A percentile compares a stretch with the other conserved stretches of the same genome.
Conservation (phyloP, 2,113 vertebrate genomes). For the Oreochromis tanganicae region DNA sequence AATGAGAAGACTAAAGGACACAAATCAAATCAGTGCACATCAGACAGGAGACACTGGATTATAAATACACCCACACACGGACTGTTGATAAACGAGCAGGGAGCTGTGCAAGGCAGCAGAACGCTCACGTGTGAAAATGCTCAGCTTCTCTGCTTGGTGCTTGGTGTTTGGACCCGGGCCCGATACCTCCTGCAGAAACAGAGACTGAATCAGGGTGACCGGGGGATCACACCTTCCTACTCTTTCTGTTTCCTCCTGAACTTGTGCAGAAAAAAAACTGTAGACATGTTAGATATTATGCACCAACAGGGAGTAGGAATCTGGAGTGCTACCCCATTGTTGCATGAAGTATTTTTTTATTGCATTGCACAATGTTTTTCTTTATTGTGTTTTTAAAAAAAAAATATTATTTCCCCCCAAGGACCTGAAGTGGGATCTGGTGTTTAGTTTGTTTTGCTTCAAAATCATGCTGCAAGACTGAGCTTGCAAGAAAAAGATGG, state of each 20-base stretch:
- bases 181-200: neutral
- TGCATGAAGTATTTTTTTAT: neutral
- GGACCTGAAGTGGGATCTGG: neutral
- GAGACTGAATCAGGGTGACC: conserved; percentile 14
- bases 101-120: neutral
- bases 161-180: neutral
- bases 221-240: conserved; percentile 61
- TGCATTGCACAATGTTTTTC: neutral
- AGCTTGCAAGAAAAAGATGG: neutral
- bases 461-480: neutral
- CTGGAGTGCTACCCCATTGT: neutral
- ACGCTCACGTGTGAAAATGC: neutral
- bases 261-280: conserved; percentile 53
- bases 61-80: neutral
- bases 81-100: neutral
- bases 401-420: neutral
- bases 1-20: neutral
- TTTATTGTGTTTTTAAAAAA: neutral
- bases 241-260: conserved; percentile 68
- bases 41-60: neutral
- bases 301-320: neutral
- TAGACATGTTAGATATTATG: neutral
- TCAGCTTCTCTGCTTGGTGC: neutral
- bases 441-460: neutral
- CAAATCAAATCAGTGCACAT: neutral